phyloP scores from a whole-genome alignment of 2,797 vertebrate genomes.

The Pangasius mekongensis region DNA sequence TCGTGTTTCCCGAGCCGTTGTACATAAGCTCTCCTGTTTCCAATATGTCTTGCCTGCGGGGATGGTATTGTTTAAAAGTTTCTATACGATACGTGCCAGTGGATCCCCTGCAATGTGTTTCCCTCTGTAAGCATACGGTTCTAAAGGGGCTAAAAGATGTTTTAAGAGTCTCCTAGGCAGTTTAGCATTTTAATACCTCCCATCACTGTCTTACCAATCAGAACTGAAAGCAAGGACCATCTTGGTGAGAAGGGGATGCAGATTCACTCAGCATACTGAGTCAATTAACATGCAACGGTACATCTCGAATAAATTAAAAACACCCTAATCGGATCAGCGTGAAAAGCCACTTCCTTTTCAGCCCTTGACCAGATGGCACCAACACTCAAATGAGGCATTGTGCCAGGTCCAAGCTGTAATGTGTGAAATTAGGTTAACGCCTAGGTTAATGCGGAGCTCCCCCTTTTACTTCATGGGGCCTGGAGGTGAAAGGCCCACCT shows the following conservation, averaged over 20 bases:
- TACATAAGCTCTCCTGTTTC: slow-evolving; percentile 49
- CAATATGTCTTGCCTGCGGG: slow-evolving; percentile 50
- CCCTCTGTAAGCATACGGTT: slow-evolving; percentile 23
- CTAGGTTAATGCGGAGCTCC: slow-evolving; percentile 71
- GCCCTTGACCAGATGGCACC: slow-evolving; percentile 79
- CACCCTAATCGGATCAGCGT: slow-evolving; percentile 81
- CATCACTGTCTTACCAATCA: slow-evolving; percentile 38
- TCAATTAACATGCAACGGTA: slow-evolving; percentile 82
- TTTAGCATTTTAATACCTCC: slow-evolving; percentile 35
- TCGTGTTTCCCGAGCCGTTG: slow-evolving; percentile 19
- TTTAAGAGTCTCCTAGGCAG: slow-evolving; percentile 31
- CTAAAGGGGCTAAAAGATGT: not conserved
- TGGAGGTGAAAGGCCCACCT: slow-evolving; percentile 71
- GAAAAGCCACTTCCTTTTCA: slow-evolving; percentile 81
- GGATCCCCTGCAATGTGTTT: slow-evolving; percentile 31
- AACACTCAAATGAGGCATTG: slow-evolving; percentile 69
- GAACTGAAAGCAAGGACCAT: slow-evolving; percentile 59
- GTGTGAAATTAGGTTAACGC: slow-evolving; percentile 86
- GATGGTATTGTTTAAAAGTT: slow-evolving; percentile 50
- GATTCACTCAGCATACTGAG: slow-evolving; percentile 79
- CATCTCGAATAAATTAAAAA: slow-evolving; percentile 83
- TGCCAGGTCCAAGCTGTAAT: slow-evolving; percentile 72
- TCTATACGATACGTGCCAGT: slow-evolving; percentile 35
- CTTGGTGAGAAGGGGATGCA: slow-evolving; percentile 67
- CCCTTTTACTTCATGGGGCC: slow-evolving; percentile 68